Evolutionary conservation across 2,113 vertebrate species (phyloP), one percentile per base, ranked within the genome.

Genomic region (Pomatostomus ruficeps): DNA sequence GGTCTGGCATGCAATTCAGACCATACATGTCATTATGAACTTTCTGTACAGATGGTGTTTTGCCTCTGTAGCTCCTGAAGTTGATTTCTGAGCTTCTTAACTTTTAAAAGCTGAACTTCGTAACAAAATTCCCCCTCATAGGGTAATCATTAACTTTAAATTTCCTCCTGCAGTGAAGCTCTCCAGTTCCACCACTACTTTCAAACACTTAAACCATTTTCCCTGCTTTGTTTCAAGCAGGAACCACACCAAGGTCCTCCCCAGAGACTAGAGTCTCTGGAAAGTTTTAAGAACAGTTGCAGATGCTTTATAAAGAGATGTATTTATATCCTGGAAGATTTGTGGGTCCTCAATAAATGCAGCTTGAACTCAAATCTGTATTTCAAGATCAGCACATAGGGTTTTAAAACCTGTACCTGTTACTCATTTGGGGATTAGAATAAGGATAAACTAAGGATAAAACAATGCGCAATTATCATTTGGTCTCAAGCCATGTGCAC

Each of bases 51-150:
- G 9, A 71, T 59, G 18, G 22, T 43, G 18, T 40, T 43, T 59
- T 51, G 18, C 23, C 19, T 57, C 63, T 73, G 26, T 75, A 83
- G 52, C 7, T 84, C 49, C 26, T 54, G 3, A 59, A 46, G 12
- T 7, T 59, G 8, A 54, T 46, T 82, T 83, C 28, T 81, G 33
- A 62, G 52, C 19, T 75, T 19, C 11, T 57, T 48, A 59, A 77
- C 42, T 61, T 24, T 65, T 40, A 73, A 72, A 84, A 61, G 14
- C 11, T 51, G 12, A 65, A 65, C 28, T 80, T 84, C 7, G 3
- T 49, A 65, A n/a, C 11, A 33, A 36, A 86, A 43, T 45, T 49
- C 5, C 3, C 2, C 4, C 14, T 71, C n/a, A 33, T 0, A 52
- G 9, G 6, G 12, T 5, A 54, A 72, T 10, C 1, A 14, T 3